phyloP scores from a whole-genome alignment of 2,113 vertebrate species.

The Barbus barbus region DNA sequence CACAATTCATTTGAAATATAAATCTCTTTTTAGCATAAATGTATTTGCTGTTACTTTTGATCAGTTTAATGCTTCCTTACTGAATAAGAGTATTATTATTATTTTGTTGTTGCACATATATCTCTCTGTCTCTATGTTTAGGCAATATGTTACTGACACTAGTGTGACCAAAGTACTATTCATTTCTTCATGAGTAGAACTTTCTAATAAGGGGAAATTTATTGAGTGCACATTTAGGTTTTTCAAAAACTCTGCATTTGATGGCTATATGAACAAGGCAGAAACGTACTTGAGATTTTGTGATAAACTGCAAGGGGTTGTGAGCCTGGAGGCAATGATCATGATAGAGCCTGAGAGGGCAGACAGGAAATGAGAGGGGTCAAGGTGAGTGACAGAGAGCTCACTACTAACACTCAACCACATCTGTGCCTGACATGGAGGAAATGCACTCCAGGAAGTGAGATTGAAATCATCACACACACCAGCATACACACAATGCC shows the following conservation, averaged over 20 bases:
- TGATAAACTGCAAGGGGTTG: neutral
- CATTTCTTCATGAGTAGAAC: neutral
- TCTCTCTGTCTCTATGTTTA: neutral
- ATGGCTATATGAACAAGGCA: neutral
- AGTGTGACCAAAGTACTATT: neutral
- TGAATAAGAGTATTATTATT: neutral
- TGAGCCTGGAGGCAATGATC: constrained; percentile 1
- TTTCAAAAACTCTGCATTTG: neutral
- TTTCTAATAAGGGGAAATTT: neutral
- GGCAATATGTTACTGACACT: neutral
- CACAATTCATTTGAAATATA: neutral
- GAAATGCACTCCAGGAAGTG: constrained; percentile 66
- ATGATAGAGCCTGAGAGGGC: neutral
- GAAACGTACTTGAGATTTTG: neutral
- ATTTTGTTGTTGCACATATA: no score
- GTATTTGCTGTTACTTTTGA: neutral
- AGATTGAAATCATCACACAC: constrained; percentile 61
- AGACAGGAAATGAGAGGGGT: constrained; percentile 36
- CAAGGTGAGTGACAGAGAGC: constrained; percentile 43
- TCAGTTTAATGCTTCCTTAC: neutral
- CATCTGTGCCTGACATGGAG: constrained; percentile 60
- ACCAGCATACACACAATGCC: constrained; percentile 63
- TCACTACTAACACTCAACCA: constrained; percentile 44
- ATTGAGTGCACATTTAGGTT: neutral
- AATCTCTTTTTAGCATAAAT: neutral